These are phyloP conservation scores for Selene dorsalis DNA, from an alignment of 2,797 vertebrate species.

Conservation along the genomic window DNA sequence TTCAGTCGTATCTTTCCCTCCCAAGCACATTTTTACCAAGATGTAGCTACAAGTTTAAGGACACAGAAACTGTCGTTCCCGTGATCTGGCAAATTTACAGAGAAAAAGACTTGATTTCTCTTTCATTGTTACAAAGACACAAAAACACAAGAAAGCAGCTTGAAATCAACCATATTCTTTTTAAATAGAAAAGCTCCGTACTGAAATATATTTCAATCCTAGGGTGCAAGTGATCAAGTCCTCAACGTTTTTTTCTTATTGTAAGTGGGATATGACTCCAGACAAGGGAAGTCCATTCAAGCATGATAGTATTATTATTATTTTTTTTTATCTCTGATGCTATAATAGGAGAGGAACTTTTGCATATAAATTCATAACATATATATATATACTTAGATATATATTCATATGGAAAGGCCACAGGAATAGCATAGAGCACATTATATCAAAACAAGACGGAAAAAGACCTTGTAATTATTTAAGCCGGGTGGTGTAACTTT, in stretches of 20 bases:
- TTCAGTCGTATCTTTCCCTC: constrained; percentile 41
- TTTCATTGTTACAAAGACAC: constrained; percentile 81
- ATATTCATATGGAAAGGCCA: constrained; percentile 86
- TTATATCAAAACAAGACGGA: constrained; percentile 77
- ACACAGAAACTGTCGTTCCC: constrained; percentile 87
- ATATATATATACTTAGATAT: constrained; percentile 76
- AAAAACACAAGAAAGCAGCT: constrained; percentile 82
- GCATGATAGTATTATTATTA: constrained; percentile 60
- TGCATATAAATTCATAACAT: constrained; percentile 86
- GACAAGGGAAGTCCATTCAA: constrained; percentile 72
- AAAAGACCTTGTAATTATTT: constrained; percentile 70
- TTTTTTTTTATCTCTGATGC: constrained; percentile 71
- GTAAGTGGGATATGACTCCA: constrained; percentile 66
- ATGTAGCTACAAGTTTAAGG: constrained; percentile 84
- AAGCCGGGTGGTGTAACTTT: constrained; percentile 63
- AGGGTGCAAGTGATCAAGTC: constrained; percentile 72
- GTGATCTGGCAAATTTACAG: constrained; percentile 85
- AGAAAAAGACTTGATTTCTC: constrained; percentile 83
- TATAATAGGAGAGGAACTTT: constrained; percentile 77
- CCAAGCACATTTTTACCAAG: constrained; percentile 70
- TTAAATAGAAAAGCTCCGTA: constrained; percentile 79
- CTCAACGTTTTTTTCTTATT: constrained; percentile 59
- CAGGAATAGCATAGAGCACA: constrained; percentile 85
- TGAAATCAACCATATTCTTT: constrained; percentile 83
- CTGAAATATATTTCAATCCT: constrained; percentile 78